These are phyloP conservation scores for Mormyrus lacerda DNA, from an alignment of 2,113 vertebrate genomes.

Conservation along the genomic window DNA sequence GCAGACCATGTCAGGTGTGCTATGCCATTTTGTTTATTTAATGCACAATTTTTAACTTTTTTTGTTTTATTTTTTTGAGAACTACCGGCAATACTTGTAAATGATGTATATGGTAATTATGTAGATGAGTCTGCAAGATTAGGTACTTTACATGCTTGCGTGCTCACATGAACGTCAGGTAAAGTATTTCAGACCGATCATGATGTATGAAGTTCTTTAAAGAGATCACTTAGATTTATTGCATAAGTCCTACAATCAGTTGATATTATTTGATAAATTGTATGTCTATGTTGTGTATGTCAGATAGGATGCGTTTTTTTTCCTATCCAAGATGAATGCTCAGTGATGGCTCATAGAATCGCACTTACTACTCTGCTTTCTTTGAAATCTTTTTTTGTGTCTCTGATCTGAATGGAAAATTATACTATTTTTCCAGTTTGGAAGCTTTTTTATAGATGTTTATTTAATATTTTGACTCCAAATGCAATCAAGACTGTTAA, in stretches of 20 bases:
- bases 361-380: conserved; percentile 61
- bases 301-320: conserved; percentile 59
- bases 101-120: conserved; percentile 55
- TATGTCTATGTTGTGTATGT: conserved; percentile 44
- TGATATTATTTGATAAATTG: conserved; percentile 47
- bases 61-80: conserved; percentile 32
- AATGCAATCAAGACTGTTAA: conserved; percentile 79
- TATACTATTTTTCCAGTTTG: conserved; percentile 60
- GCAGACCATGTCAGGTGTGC: conserved; percentile 71
- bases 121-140: conserved; percentile 54
- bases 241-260: conserved; percentile 39
- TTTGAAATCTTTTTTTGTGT: conserved; percentile 46
- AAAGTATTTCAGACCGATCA: conserved; percentile 28
- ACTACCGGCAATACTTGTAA: conserved; percentile 59
- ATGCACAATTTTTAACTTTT: conserved; percentile 42
- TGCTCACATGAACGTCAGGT: conserved; percentile 58
- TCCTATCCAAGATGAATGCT: conserved; percentile 59
- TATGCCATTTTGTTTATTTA: conserved; percentile 63
- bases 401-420: conserved; percentile 65
- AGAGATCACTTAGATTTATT: conserved; percentile 49
- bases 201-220: conserved; percentile 47
- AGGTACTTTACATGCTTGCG: conserved; percentile 58
- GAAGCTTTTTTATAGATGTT: conserved; percentile 49
- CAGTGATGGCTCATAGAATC: conserved; percentile 62
- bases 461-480: conserved; percentile 71